Percentiles rank a stretch among this genome's conserved stretches.
Evolutionary conservation across 92 coral and sea anemone genomes (phyloP).

Genomic region (Ricordea florida): DNA sequence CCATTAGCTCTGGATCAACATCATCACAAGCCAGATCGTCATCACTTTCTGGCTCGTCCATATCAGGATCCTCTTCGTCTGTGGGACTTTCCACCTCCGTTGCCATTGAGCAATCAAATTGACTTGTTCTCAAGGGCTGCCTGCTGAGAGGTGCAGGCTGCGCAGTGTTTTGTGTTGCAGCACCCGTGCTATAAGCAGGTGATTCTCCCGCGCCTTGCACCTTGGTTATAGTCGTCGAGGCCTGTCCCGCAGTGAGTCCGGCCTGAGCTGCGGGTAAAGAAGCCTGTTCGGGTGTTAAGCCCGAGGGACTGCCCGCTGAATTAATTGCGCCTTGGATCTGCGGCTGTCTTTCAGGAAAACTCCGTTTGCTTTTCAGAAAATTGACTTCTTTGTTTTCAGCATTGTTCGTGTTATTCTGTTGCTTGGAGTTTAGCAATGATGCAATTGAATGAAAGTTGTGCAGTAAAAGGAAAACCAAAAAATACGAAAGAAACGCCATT

Average conservation of each 20-base stretch:
- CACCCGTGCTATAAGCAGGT: too few species aligned
- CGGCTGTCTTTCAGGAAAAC: neutral
- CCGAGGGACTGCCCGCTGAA: neutral
- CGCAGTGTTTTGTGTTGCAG: too few species aligned
- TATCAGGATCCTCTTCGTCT: neutral
- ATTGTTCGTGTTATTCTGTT: too few species aligned
- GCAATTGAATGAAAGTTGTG: too few species aligned
- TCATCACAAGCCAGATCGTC: neutral
- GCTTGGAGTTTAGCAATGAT: too few species aligned
- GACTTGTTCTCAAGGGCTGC: too few species aligned
- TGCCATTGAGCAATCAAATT: too few species aligned
- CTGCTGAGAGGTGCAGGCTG: too few species aligned
- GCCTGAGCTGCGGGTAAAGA: neutral
- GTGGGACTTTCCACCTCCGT: too few species aligned
- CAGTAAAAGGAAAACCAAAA: too few species aligned
- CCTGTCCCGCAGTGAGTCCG: conserved; percentile 4
- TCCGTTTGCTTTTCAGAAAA: conserved; percentile 8
- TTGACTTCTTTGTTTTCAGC: too few species aligned
- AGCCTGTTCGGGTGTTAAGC: neutral
- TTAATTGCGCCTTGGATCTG: conserved; percentile 26
- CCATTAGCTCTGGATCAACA: neutral
- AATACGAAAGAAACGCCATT: too few species aligned
- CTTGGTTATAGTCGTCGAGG: neutral
- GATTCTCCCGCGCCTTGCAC: conserved; percentile 16
- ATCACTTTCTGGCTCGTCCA: neutral